Conservation (phyloP, 2,888 invertebrate genomes). For the Lepidocyrtoides sp. region DNA sequence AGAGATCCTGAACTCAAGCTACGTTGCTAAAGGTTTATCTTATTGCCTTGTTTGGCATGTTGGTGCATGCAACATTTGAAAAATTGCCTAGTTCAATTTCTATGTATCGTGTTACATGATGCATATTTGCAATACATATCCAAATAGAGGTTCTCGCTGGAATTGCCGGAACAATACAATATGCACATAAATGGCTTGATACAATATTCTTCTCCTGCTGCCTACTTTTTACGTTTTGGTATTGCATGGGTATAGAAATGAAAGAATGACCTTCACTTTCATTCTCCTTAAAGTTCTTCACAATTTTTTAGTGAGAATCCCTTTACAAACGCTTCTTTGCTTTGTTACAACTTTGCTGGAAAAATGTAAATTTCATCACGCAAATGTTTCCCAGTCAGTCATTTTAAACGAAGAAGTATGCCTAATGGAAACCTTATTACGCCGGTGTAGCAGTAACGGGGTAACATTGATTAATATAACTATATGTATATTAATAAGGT, state of each 20-base stretch:
- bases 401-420: no score
- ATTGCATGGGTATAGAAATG: not conserved
- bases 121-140: no score
- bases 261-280: constrained; percentile 47
- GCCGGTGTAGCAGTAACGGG: not conserved
- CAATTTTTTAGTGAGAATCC: not conserved
- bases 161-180: not conserved
- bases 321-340: constrained; percentile 7
- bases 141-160: not conserved
- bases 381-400: not conserved
- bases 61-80: not conserved
- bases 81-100: constrained; percentile 24
- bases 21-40: not conserved
- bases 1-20: no score
- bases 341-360: not conserved
- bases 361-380: not conserved
- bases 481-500: no score
- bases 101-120: not conserved
- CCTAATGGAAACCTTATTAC: not conserved
- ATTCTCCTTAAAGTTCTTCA: constrained; percentile 37
- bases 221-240: not conserved
- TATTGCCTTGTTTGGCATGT: not conserved
- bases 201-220: not conserved
- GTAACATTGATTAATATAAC: no score
- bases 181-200: not conserved